Percentiles rank a stretch among this genome's conserved stretches.
phyloP scores from a whole-genome alignment of 2,113 vertebrate species.

The Dryoscopus gambensis region DNA sequence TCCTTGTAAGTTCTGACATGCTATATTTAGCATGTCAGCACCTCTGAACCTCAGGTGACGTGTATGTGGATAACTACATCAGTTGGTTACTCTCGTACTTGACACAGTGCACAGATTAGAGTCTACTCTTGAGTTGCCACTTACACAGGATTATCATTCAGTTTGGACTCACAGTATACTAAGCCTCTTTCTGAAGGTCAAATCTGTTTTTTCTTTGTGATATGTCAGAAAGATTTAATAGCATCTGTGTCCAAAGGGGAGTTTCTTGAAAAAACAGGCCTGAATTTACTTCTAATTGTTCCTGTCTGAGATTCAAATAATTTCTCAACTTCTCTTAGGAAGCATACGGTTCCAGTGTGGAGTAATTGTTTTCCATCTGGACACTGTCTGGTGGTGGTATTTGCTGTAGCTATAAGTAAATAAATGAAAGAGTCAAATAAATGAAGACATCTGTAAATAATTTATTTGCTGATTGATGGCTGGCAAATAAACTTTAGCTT shows the following conservation, averaged over 20 bases:
- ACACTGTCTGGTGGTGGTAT: slow-evolving; percentile 41
- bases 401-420: slow-evolving; percentile 59
- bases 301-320: background rate
- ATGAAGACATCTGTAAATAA: slow-evolving; percentile 60
- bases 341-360: slow-evolving; percentile 29
- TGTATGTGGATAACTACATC: background rate
- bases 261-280: background rate
- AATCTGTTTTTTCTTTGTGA: background rate
- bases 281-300: background rate
- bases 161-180: background rate
- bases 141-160: background rate
- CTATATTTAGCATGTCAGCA: background rate
- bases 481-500: slow-evolving; percentile 48
- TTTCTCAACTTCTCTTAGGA: slow-evolving; percentile 15
- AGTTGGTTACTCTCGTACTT: background rate
- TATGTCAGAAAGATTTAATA: background rate
- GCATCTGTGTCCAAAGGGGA: background rate
- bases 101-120: background rate
- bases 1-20: background rate
- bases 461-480: slow-evolving; percentile 58
- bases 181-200: background rate
- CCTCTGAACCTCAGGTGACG: background rate
- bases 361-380: slow-evolving; percentile 60
- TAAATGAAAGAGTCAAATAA: slow-evolving; percentile 57
- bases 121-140: background rate